A percentile compares a stretch with the other conserved stretches of the same genome.
Conservation (phyloP, 1,140 invertebrate genomes). For the Scaptomyza pallida region DNA sequence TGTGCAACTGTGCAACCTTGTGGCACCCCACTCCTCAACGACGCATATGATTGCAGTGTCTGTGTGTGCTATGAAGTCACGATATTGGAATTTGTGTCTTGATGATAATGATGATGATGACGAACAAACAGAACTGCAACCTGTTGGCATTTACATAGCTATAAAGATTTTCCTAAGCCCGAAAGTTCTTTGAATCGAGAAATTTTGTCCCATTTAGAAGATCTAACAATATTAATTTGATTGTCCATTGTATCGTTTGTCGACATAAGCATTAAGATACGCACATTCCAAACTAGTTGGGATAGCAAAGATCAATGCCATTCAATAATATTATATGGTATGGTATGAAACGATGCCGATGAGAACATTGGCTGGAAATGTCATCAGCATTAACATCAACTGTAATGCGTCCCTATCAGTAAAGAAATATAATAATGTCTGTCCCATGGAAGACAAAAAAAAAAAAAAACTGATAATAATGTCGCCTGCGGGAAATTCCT, state of each 20-base stretch:
- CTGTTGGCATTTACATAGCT: constrained; percentile 53
- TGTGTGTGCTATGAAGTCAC: constrained; percentile 70
- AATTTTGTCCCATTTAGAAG: constrained; percentile 1
- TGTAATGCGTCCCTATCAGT: constrained; percentile 24
- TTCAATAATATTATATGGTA: constrained; percentile 25
- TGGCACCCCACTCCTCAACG: background rate
- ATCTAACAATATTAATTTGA: constrained; percentile 31
- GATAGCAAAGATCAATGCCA: constrained; percentile 39
- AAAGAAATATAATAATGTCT: constrained; percentile 22
- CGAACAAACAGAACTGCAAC: constrained; percentile 42
- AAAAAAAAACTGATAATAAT: constrained; percentile 73
- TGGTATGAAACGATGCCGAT: constrained; percentile 25
- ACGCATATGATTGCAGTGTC: constrained; percentile 25
- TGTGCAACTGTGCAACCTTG: constrained; percentile 2
- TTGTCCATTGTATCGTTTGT: constrained; percentile 43
- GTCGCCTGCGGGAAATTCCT: constrained; percentile 80
- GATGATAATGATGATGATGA: constrained; percentile 42
- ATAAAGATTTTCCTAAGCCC: constrained; percentile 31
- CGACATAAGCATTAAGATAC: constrained; percentile 44
- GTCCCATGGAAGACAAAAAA: constrained; percentile 23
- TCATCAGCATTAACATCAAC: constrained; percentile 25
- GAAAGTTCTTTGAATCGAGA: too few relatives aligned
- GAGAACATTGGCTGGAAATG: constrained; percentile 19
- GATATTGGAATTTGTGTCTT: constrained; percentile 73
- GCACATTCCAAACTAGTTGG: background rate